phyloP scores from a whole-genome alignment of 2,113 vertebrate species.

The Gambusia holbrooki region DNA sequence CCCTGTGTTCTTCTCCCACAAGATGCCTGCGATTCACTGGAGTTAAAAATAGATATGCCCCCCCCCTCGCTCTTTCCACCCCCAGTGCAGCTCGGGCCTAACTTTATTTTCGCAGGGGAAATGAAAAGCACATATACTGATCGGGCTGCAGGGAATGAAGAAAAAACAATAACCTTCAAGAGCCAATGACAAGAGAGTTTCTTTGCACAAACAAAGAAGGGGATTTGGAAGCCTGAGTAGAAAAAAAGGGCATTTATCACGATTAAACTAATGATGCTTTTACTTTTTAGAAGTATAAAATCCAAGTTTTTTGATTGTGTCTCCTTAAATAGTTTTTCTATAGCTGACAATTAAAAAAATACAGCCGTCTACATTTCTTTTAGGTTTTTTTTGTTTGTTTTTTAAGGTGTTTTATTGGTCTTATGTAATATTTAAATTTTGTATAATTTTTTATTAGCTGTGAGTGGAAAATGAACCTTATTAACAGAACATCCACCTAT shows the following conservation, averaged over 20 bases:
- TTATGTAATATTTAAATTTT: too few species aligned
- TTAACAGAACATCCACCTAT: too few species aligned
- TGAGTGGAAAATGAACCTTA: too few species aligned
- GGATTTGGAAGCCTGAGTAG: slow-evolving; percentile 16
- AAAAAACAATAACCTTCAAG: slow-evolving; percentile 65
- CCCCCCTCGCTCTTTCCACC: neutral
- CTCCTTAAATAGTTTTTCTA: too few species aligned
- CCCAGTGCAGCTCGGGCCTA: slow-evolving; percentile 58
- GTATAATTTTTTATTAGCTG: too few species aligned
- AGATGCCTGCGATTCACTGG: slow-evolving; percentile 53
- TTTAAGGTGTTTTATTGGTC: too few species aligned
- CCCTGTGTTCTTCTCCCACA: slow-evolving; percentile 45
- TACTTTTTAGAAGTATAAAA: too few species aligned
- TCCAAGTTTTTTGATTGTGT: too few species aligned
- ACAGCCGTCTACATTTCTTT: too few species aligned
- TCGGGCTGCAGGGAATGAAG: slow-evolving; percentile 24
- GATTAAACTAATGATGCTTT: neutral
- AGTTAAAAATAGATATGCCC: slow-evolving; percentile 74
- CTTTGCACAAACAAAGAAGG: slow-evolving; percentile 1
- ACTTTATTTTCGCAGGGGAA: slow-evolving; percentile 65
- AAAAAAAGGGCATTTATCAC: slow-evolving; percentile 3
- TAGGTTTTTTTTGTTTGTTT: too few species aligned
- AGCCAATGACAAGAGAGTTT: slow-evolving; percentile 61
- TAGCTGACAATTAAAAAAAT: too few species aligned
- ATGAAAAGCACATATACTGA: slow-evolving; percentile 62